These are phyloP conservation scores for Lepidochitona cinerea DNA, from an alignment of 2,888 invertebrate species.

Conservation along the genomic window DNA sequence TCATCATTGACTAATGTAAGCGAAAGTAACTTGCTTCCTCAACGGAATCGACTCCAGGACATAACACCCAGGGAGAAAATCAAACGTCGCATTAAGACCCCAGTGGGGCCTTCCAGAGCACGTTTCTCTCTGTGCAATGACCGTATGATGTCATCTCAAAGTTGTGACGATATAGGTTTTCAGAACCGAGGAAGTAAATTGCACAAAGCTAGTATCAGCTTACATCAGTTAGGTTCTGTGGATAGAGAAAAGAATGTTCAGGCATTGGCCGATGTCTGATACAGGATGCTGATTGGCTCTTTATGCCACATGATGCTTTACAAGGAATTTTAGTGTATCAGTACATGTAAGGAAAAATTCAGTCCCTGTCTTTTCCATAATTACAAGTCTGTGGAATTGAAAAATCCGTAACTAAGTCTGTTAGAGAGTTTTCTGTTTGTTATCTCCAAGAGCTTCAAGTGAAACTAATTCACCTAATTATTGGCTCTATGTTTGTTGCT, in stretches of 20 bases:
- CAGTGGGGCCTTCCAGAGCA: constrained; percentile 49
- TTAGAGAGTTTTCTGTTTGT: no score
- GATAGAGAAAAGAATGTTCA: not conserved
- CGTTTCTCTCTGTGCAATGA: constrained; percentile 90
- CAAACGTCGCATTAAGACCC: constrained; percentile 54
- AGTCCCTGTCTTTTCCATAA: no score
- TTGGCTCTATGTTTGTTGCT: no score
- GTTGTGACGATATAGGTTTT: constrained; percentile 21
- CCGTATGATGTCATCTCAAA: constrained; percentile 80
- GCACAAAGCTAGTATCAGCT: constrained; percentile 39
- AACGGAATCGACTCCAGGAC: not conserved
- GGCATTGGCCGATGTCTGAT: not conserved
- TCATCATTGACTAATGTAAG: not conserved
- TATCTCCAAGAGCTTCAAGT: no score
- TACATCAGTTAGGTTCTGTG: constrained; percentile 30
- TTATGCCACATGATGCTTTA: no score
- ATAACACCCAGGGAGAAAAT: constrained; percentile 45
- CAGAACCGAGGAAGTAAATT: constrained; percentile 17
- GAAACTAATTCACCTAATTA: no score
- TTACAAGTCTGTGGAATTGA: no score
- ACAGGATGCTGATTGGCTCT: no score
- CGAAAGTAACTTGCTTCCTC: not conserved
- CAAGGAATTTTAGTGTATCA: no score
- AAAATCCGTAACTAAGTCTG: no score
- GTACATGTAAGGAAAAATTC: no score